phyloP scores from a whole-genome alignment of 2,113 vertebrate species.

The Proteles cristata region DNA sequence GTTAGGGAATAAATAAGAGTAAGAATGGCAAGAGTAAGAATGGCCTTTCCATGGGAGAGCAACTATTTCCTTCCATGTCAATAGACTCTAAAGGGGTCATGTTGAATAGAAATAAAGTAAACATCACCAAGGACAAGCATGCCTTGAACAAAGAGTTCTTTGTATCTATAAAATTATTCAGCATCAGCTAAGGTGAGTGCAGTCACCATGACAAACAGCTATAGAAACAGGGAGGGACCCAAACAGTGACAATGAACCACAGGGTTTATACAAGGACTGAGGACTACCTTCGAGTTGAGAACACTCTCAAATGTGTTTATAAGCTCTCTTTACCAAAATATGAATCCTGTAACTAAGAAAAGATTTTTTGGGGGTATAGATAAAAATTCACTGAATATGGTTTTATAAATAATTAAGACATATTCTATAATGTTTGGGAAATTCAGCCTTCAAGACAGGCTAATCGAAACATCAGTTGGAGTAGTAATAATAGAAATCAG shows the following conservation, averaged over 20 bases:
- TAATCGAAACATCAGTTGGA: background rate
- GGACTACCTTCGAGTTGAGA: background rate
- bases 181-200: background rate
- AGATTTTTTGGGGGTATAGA: background rate
- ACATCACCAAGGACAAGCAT: background rate
- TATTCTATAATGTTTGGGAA: background rate
- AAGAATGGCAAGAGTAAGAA: background rate
- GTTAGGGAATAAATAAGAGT: background rate
- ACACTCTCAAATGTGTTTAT: background rate
- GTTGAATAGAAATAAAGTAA: background rate
- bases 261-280: fast-evolving
- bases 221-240: background rate
- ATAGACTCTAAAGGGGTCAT: background rate
- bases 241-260: background rate
- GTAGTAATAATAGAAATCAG: background rate
- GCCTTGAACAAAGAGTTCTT: background rate
- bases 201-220: background rate
- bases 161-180: background rate
- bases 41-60: background rate
- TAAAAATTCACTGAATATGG: background rate
- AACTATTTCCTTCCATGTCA: background rate
- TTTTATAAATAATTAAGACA: background rate
- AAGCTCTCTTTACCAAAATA: background rate
- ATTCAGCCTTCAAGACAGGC: background rate
- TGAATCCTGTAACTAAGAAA: background rate